Conservation (phyloP, 2,797 vertebrate species). For the Enteromius anoplus region DNA sequence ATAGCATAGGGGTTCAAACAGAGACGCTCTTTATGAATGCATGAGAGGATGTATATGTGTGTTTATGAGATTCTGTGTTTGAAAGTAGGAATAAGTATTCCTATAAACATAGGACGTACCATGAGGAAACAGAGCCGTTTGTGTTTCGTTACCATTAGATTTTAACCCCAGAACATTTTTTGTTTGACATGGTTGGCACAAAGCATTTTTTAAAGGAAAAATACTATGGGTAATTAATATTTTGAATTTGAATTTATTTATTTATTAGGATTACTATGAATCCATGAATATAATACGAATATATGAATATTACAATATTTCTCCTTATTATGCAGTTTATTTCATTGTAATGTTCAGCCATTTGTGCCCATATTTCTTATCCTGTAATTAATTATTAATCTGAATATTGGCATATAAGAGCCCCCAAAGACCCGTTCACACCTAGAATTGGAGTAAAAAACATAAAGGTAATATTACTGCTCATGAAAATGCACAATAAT, state of each 20-base stretch:
- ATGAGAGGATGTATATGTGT: conserved; percentile 10
- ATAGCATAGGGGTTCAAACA: conserved; percentile 12
- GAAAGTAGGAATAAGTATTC: background rate
- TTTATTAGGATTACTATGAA: too few species aligned
- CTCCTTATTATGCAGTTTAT: background rate
- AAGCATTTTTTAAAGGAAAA: background rate
- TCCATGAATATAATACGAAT: too few species aligned
- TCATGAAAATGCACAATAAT: background rate
- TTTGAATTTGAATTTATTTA: background rate
- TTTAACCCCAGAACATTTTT: background rate
- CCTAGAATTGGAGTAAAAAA: background rate
- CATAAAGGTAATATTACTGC: background rate
- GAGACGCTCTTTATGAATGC: background rate
- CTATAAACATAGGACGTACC: background rate
- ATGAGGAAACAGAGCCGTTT: background rate
- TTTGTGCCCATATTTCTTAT: background rate
- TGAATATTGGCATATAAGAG: background rate
- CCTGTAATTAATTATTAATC: background rate
- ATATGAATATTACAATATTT: background rate
- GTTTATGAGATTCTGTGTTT: conserved; percentile 23
- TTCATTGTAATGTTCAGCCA: background rate
- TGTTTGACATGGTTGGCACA: background rate
- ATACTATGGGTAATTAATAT: background rate
- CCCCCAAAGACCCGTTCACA: background rate
- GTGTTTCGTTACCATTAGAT: background rate